phyloP scores from a whole-genome alignment of 2,797 vertebrate genomes.

The Typhlichthys subterraneus region DNA sequence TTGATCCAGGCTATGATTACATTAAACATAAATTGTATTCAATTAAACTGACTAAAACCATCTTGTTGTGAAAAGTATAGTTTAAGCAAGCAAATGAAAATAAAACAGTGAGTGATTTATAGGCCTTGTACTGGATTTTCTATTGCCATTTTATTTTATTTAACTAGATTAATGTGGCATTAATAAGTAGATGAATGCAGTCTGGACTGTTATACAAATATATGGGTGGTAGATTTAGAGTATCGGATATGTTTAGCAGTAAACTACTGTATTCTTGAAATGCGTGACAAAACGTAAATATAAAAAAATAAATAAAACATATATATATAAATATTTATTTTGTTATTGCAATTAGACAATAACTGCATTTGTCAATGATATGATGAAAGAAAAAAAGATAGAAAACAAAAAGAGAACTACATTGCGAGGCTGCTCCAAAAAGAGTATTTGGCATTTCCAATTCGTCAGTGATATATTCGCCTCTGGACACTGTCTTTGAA shows the following conservation, averaged over 20 bases:
- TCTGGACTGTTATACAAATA: background rate
- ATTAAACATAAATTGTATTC: background rate
- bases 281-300: background rate
- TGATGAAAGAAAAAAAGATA: background rate
- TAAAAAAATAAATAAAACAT: background rate
- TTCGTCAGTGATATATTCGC: slow-evolving; percentile 16
- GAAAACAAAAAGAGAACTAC: too few species aligned
- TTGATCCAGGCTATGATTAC: background rate
- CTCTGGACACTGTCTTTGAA: slow-evolving; percentile 43
- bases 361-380: background rate
- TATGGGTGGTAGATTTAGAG: background rate
- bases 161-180: too few species aligned
- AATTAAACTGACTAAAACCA: background rate
- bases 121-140: too few species aligned
- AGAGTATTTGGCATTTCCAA: slow-evolving; percentile 35
- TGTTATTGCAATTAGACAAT: background rate
- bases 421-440: slow-evolving; percentile 14
- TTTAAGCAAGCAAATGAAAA: background rate
- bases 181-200: too few species aligned
- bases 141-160: too few species aligned
- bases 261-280: background rate
- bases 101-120: too few species aligned
- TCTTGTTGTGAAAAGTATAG: too few species aligned
- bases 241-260: too few species aligned
- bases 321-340: background rate